Base-by-base conservation (phyloP, 2,113 vertebrate species). In the Naja naja region DNA sequence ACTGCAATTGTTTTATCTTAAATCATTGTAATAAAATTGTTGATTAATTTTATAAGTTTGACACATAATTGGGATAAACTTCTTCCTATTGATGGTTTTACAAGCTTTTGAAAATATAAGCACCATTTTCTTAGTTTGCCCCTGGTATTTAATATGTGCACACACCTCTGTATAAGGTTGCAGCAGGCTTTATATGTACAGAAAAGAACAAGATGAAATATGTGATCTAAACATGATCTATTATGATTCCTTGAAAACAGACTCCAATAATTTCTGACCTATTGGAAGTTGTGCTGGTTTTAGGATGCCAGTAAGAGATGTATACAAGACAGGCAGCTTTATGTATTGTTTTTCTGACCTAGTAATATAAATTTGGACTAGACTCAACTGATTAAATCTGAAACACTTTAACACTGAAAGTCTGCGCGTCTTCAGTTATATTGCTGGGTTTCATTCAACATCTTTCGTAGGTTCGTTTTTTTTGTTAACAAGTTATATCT, bases 291-390 rank as follows among this genome's bases (percentile, higher is more conserved):
- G 53, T 95, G 90, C 87, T 96, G 91, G 1, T 90, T 94, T 95
- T 96, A 94, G 89, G 96, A 95, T 95, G 94, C 93, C 90, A 94
- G 94, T 93, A 91, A 88, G 90, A 89, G 90, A 74, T 94, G 64
- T 93, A 97, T 92, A 95, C 88, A 95, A 95, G 94, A 96, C 90
- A 94, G 94, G 94, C 96, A 95, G 96, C 94, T 94, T 93, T 95
- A 92, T 97, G 91, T 95, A 54, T 95, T 95, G 95, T 97, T 97
- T 95, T 96, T 95, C 95, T 97, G 90, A 91, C 95, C 56, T 87
- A 95, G 94, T 97, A 97, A 97, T 97, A 64, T 94, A 91, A 92
- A 90, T 96, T 96, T 20, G 64, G 96, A 96, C 95, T 90, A 87
- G 53, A 87, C 60, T 95, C 95, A 93, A 93, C 30, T 96, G 96